Percentiles rank a stretch among this genome's conserved stretches.
Evolutionary conservation across 1,140 invertebrate genomes (phyloP).

Genomic region (Drosophila ambigua): DNA sequence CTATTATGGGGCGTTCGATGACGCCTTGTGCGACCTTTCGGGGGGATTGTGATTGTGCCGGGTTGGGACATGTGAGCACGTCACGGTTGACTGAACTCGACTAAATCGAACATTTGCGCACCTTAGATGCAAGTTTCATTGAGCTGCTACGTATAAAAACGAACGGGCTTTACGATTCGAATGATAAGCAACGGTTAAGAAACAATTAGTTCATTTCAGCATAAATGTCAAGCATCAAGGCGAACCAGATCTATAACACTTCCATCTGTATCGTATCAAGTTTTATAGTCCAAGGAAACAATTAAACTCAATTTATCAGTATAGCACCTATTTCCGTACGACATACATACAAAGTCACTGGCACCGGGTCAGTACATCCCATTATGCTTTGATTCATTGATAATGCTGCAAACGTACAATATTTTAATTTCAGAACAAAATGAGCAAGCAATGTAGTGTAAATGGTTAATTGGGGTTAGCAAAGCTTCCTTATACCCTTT

Average conservation of each 20-base stretch:
- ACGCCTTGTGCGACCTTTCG: conserved; percentile 10
- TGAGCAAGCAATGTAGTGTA: background rate
- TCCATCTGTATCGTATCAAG: no score
- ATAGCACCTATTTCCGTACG: no score
- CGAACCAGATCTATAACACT: no score
- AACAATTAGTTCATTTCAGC: conserved; percentile 2
- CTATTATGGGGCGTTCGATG: conserved; percentile 1
- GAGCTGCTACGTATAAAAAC: conserved; percentile 31
- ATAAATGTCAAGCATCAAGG: background rate
- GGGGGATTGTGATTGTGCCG: background rate
- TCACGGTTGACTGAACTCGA: conserved; percentile 41
- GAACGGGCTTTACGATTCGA: conserved; percentile 8
- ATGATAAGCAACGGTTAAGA: conserved; percentile 1
- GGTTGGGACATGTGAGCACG: conserved; percentile 15
- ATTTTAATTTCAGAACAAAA: background rate
- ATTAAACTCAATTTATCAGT: no score
- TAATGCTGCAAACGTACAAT: background rate
- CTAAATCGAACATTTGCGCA: conserved; percentile 11
- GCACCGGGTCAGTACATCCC: no score
- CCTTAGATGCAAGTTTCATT: conserved; percentile 40
- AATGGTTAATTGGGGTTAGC: background rate
- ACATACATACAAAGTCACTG: no score
- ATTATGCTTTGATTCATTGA: no score
- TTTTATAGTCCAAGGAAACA: no score
- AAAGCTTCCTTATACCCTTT: background rate